These are phyloP conservation scores for Odocoileus virginianus DNA, from an alignment of 2,113 vertebrate species.

Conservation along the genomic window DNA sequence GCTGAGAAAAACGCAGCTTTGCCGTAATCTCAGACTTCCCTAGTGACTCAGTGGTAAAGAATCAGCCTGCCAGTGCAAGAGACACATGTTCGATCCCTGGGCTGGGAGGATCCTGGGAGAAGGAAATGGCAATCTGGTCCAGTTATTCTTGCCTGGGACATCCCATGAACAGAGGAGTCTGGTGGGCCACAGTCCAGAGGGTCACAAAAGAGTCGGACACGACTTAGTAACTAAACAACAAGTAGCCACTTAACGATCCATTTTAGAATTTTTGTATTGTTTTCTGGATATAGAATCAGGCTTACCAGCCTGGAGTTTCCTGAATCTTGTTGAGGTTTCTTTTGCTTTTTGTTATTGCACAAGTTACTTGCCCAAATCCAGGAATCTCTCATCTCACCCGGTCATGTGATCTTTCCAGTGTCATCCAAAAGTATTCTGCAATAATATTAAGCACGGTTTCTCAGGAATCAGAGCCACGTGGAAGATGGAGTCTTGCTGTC, in stretches of 20 bases:
- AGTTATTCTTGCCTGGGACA: neutral
- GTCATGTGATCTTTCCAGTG: no score
- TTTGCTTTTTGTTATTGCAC: neutral
- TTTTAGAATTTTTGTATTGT: neutral
- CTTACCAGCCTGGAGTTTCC: neutral
- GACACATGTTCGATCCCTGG: neutral
- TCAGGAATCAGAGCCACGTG: neutral
- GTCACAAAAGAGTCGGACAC: neutral
- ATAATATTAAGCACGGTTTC: neutral
- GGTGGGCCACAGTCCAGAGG: neutral
- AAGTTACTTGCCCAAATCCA: neutral
- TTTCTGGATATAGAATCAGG: neutral
- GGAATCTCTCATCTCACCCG: neutral
- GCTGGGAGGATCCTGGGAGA: neutral
- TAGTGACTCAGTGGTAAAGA: neutral
- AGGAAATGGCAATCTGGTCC: neutral
- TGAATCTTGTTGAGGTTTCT: neutral
- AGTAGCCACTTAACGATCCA: neutral
- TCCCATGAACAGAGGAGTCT: neutral
- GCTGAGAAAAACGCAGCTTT: neutral
- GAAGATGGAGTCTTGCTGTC: neutral
- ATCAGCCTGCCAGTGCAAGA: neutral
- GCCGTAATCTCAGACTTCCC: neutral
- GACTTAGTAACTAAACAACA: neutral
- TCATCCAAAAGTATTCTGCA: neutral